Base-by-base conservation (phyloP, 2,797 vertebrate species). In the Heliangelus exortis region DNA sequence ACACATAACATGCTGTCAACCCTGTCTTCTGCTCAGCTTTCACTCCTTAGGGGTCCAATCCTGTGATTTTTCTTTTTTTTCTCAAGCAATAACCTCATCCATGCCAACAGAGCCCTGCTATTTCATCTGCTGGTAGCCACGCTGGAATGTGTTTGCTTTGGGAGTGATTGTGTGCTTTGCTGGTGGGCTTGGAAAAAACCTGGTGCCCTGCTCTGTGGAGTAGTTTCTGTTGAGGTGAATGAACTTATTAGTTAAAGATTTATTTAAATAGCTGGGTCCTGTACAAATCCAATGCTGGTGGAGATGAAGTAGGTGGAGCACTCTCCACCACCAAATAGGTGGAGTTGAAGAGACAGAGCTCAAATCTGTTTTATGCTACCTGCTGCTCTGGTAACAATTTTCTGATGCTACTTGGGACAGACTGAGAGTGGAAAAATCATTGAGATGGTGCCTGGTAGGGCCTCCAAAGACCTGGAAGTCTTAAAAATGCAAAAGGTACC, bases 101-200 rank as follows among this genome's bases (percentile, higher is more conserved):
- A 69, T 95, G 94, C 91, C 92, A 96, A 73, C 76, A 86, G 75
- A 85, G 54, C 13, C 15, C 76, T 91, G 84, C 84, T 91, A 34
- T 92, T 97, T 86, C 91, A 86, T 75, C 93, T 93, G 89, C 67
- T 92, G 84, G 82, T 91, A 92, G 63, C 79, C 84, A 66, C 3
- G 1, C 19, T 67, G 94, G 87, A 96, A 95, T 92, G 91, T 91
- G 62, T 92, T 95, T 96, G 79, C 79, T 91, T 81, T 91, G 62
- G 76, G 92, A 89, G 55, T 10, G 73, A 84, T 15, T 59, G 55
- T 93, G 66, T 88, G 67, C 90, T 82, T 74, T 90, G 78, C 74
- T 82, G 81, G 86, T 88, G 88, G 90, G 84, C 88, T 77, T 78
- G 71, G 74, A 89, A 76, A 90, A 89, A 96, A 94, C 59, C 74